phyloP scores from a whole-genome alignment of 2,113 vertebrate species.

The Megaceryle maxima region DNA sequence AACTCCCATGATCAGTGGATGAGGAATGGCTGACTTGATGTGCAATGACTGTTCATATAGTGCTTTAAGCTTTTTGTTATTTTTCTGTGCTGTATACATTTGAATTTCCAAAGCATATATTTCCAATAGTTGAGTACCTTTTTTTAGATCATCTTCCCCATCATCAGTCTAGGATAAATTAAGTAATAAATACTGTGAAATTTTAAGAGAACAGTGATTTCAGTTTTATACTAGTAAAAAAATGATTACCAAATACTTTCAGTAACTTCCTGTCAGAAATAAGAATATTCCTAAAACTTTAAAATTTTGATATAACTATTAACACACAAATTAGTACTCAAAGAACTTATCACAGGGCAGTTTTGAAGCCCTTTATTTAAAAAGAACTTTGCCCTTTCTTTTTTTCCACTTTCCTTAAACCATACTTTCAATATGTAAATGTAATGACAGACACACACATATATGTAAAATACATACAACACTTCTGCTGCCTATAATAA shows the following conservation, averaged over 20 bases:
- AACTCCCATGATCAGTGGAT: slow-evolving; percentile 99
- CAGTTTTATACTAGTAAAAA: background rate
- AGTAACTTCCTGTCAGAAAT: background rate
- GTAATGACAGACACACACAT: background rate
- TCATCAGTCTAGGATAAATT: slow-evolving; percentile 89
- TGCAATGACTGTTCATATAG: slow-evolving; percentile 98
- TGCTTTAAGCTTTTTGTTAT: slow-evolving; percentile 99
- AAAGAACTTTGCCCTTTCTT: background rate
- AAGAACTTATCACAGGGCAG: background rate
- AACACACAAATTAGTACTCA: background rate
- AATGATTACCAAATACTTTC: background rate
- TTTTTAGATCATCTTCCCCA: slow-evolving; percentile 98
- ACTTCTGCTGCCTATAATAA: background rate
- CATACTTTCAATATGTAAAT: background rate
- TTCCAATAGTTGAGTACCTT: slow-evolving; percentile 97
- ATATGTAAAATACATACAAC: background rate
- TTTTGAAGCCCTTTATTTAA: background rate
- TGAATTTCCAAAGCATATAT: slow-evolving; percentile 99
- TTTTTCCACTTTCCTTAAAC: background rate
- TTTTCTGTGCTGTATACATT: slow-evolving; percentile 99
- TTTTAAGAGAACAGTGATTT: slow-evolving; percentile 37
- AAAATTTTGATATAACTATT: background rate
- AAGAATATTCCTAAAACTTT: background rate
- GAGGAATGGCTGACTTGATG: slow-evolving; percentile 99
- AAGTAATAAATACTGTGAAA: slow-evolving; percentile 58